phyloP scores from a whole-genome alignment of 2,113 vertebrate species.

The Microcebus griseorufus region DNA sequence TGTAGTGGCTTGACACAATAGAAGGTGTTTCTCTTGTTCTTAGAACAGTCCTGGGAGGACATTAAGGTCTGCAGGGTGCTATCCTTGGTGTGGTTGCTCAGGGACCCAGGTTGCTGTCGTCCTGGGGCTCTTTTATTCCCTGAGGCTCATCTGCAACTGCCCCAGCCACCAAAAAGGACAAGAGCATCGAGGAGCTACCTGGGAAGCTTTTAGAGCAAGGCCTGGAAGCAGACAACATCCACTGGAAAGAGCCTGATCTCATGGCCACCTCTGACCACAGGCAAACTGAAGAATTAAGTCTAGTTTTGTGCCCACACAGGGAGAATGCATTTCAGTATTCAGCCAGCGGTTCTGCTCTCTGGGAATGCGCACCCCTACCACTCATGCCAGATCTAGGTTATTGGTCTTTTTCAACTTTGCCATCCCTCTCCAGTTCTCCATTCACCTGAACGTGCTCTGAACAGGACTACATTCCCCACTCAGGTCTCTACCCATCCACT shows the following conservation, averaged over 20 bases:
- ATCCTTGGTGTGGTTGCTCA: neutral
- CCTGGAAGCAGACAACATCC: neutral
- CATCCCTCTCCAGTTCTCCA: neutral
- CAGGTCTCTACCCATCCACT: neutral
- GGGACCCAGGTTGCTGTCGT: neutral
- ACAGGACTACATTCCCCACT: neutral
- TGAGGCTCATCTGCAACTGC: neutral
- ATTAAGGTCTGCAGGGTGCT: too few species aligned
- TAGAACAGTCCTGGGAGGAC: neutral
- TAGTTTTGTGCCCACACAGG: neutral
- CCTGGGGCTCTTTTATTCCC: neutral
- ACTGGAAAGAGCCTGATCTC: neutral
- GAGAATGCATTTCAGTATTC: neutral
- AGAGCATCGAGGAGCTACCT: neutral
- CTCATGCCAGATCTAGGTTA: neutral
- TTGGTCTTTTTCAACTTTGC: neutral
- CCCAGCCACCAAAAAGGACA: neutral
- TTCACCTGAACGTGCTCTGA: neutral
- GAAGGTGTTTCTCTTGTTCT: neutral
- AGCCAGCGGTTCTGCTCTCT: neutral
- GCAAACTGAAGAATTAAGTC: neutral
- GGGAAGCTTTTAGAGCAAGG: neutral
- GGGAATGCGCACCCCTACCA: fast-evolving
- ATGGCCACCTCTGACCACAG: neutral
- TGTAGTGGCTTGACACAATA: too few species aligned